Percentiles rank a stretch among this genome's conserved stretches.
phyloP scores from a whole-genome alignment of 1,140 invertebrate species.

The Aphidius ervi region DNA sequence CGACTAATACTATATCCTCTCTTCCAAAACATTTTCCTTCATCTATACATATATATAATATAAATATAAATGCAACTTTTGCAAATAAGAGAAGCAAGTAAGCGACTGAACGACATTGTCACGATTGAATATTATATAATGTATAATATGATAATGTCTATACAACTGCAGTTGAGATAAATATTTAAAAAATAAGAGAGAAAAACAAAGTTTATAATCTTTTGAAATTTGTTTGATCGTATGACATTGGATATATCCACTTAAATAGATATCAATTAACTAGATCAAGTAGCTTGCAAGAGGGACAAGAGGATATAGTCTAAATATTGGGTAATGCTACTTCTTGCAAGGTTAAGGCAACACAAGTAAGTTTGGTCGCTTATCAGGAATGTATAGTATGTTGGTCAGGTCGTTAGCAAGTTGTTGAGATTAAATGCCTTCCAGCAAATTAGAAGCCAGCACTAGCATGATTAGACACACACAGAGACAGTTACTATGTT shows the following conservation, averaged over 20 bases:
- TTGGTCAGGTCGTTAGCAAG: conserved; percentile 55
- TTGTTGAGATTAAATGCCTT: conserved; percentile 54
- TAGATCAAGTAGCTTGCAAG: background rate
- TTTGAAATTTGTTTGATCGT: no score
- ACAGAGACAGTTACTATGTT: background rate
- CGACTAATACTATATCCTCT: conserved; percentile 20
- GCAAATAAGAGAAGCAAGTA: no score
- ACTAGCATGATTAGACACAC: conserved; percentile 44
- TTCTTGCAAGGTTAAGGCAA: conserved; percentile 38
- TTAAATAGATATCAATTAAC: no score
- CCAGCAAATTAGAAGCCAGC: conserved; percentile 47
- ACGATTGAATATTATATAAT: no score
- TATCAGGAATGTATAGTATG: conserved; percentile 51
- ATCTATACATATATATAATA: background rate
- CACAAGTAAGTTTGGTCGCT: conserved; percentile 35
- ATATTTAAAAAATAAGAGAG: no score
- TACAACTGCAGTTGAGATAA: no score
- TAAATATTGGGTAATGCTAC: conserved; percentile 33
- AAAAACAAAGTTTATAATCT: no score
- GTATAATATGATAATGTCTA: no score
- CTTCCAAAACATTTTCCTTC: conserved; percentile 4
- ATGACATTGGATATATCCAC: no score
- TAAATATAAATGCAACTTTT: no score
- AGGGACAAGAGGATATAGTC: conserved; percentile 7
- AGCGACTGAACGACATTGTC: no score